Evolutionary conservation across 2,888 invertebrate genomes (phyloP).

Genomic region (Limnephilus rhombicus): DNA sequence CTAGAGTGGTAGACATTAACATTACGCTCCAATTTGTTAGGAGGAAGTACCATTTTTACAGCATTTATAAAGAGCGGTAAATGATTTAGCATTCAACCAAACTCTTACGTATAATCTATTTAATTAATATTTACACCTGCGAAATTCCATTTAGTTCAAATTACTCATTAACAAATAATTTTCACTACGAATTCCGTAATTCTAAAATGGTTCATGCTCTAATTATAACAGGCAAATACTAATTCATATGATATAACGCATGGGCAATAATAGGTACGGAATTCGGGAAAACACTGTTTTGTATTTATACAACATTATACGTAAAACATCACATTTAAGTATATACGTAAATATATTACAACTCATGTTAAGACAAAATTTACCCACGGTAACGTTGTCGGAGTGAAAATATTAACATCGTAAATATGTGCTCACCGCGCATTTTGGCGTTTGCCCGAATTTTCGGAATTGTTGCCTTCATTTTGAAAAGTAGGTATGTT

Average conservation of each 20-base stretch:
- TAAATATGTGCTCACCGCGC: conserved; percentile 17
- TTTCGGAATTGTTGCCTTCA: background rate
- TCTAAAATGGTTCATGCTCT: background rate
- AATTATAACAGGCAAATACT: background rate
- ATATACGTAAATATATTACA: background rate
- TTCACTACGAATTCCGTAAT: background rate
- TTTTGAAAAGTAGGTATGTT: background rate
- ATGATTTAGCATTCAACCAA: background rate
- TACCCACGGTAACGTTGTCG: background rate
- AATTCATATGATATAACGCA: background rate
- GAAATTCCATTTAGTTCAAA: background rate
- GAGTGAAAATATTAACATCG: conserved; percentile 6
- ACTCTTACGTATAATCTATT: background rate
- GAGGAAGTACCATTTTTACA: background rate
- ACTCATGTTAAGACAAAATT: background rate
- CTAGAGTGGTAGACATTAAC: background rate
- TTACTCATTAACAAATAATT: background rate
- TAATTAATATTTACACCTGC: background rate
- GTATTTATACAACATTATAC: background rate
- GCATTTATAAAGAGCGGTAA: background rate
- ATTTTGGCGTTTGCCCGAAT: background rate
- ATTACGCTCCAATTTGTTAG: background rate
- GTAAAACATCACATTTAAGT: background rate
- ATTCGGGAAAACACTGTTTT: background rate
- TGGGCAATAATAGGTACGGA: background rate